Conservation (phyloP, 2,797 vertebrate species). For the Eptatretus atami region DNA sequence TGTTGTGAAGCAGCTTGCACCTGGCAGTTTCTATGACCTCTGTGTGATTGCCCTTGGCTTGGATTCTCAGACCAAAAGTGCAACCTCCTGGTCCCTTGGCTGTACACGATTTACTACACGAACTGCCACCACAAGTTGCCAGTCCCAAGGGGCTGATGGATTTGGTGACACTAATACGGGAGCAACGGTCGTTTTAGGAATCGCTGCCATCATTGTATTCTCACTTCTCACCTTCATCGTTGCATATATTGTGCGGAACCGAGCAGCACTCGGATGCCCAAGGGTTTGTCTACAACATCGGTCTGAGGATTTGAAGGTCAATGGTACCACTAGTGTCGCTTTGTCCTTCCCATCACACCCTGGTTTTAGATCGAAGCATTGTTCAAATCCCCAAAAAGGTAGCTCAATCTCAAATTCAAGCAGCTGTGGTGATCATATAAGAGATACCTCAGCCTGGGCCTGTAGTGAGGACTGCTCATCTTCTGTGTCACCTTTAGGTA, state of each 20-base stretch:
- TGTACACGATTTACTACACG: slow-evolving; percentile 47
- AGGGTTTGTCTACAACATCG: no score
- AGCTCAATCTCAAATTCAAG: no score
- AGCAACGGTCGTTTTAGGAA: slow-evolving; percentile 14
- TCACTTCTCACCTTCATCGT: slow-evolving; percentile 56
- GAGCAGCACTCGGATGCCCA: background rate
- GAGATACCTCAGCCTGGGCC: no score
- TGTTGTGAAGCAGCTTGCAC: slow-evolving; percentile 37
- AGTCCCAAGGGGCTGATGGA: slow-evolving; percentile 47
- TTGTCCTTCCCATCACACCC: no score
- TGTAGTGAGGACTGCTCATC: no score
- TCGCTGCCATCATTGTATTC: slow-evolving; percentile 51
- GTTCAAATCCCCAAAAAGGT: no score
- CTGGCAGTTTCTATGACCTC: slow-evolving; percentile 45
- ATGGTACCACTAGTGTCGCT: no score
- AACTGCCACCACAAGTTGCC: slow-evolving; percentile 44
- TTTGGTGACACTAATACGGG: slow-evolving; percentile 54
- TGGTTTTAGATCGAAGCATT: no score
- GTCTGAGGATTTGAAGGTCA: no score
- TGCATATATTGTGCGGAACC: slow-evolving; percentile 11
- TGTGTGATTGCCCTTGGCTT: slow-evolving; percentile 56
- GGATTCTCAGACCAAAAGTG: slow-evolving; percentile 30
- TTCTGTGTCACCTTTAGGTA: no score
- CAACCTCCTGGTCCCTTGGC: slow-evolving; percentile 43
- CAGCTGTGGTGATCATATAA: no score